Base-by-base conservation (phyloP, 2,113 vertebrate species). In the Galemys pyrenaicus region DNA sequence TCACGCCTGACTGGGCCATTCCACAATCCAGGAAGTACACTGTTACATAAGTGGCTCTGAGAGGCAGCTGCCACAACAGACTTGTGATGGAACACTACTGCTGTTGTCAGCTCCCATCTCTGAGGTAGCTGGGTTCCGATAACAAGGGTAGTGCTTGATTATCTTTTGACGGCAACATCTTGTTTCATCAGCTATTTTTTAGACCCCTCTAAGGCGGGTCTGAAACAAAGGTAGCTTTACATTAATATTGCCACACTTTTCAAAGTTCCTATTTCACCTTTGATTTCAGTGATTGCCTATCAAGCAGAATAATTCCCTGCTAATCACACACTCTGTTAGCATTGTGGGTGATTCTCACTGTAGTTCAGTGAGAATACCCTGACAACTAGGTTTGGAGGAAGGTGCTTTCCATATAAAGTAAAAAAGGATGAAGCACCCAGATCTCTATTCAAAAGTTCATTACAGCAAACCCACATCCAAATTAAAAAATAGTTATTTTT, bases 381-480 rank as follows among this genome's bases (percentile, higher is more conserved):
- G 73, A 35, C 3, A 13, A 44, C 26, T 7, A 78, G 9, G 13
- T 77, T 67, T 78, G 19, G 39, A 74, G 28, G 22, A 84, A 87
- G 60, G 3, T 95, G 62, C n/a, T 85, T 94, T 96, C 37, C 54
- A 75, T 91, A 7, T 93, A 75, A 82, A 84, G 6, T 37, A 32
- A 82, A 56, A 74, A 88, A 65, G 71, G 19, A 2, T 68, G 3
- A 2, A 32, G 41, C 37, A 75, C 24, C 19, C 32, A 89, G 2
- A 26, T 49, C 71, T 80, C 44, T 85, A 51, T 28, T 91, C 28
- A 92, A 58, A 96, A 80, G n/a, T 19, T 84, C 7, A 54, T 22
- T 2, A 28, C 41, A 87, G 51, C 32, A 68, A 75, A 94, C 64
- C 68, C 73, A 84, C 35, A 67, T 51, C 26, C 28, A 78, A 26